These are phyloP conservation scores for Trichogramma dendrolimi DNA, from an alignment of 2,888 invertebrate species.

Conservation along the genomic window DNA sequence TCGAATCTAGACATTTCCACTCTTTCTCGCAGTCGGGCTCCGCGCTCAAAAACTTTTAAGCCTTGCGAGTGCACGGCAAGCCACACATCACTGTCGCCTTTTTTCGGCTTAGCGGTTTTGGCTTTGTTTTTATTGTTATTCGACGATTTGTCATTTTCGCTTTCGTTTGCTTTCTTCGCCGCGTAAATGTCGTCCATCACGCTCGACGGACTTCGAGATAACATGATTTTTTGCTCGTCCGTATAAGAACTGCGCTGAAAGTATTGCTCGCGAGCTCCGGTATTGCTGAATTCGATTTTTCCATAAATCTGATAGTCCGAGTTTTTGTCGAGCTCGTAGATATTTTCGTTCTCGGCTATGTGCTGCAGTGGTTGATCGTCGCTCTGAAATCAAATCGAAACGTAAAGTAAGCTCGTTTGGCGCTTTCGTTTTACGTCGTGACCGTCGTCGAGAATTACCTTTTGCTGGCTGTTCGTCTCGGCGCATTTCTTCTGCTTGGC, in stretches of 20 bases:
- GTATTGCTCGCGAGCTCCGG: slow-evolving; percentile 37
- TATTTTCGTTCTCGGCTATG: slow-evolving; percentile 32
- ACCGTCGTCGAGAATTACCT: slow-evolving; percentile 4
- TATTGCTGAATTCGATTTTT: slow-evolving; percentile 34
- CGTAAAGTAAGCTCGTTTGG: neutral
- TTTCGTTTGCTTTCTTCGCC: slow-evolving; percentile 33
- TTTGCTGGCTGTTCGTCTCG: slow-evolving; percentile 9
- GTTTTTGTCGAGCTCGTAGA: slow-evolving; percentile 36
- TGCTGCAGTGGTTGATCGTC: neutral
- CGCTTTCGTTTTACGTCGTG: neutral
- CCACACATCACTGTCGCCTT: slow-evolving; percentile 50
- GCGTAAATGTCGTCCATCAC: slow-evolving; percentile 32
- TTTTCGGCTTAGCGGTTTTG: slow-evolving; percentile 38
- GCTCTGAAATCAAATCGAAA: neutral
- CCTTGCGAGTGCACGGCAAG: slow-evolving; percentile 52
- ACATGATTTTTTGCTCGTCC: slow-evolving; percentile 33
- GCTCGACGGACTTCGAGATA: slow-evolving; percentile 19
- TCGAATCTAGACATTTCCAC: slow-evolving; percentile 53
- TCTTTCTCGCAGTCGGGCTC: slow-evolving; percentile 44
- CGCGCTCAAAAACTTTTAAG: slow-evolving; percentile 49
- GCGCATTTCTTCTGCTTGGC: slow-evolving; percentile 36
- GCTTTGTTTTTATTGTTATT: slow-evolving; percentile 32
- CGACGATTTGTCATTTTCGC: slow-evolving; percentile 34
- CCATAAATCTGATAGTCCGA: slow-evolving; percentile 34
- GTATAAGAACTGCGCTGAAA: slow-evolving; percentile 32